Evolutionary conservation across 2,113 vertebrate species (phyloP), one percentile per base, ranked within the genome.

Genomic region (Gopherus evgoodei): DNA sequence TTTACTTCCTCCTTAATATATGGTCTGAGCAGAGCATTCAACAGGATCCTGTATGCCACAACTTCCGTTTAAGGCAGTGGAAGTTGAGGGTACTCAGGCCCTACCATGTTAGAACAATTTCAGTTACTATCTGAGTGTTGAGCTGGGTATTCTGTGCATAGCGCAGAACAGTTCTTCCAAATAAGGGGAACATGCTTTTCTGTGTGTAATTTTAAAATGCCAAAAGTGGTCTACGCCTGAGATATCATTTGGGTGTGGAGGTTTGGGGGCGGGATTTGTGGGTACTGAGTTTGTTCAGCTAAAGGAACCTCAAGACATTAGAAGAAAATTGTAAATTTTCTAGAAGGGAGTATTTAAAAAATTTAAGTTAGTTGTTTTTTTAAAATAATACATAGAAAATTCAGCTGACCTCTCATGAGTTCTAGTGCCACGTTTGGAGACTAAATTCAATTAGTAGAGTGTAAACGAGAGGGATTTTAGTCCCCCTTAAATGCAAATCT

Each of bases 271-370:
- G 59, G 83, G 81, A 38, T 47, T 83, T 84, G 44, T 94, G 56
- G 88, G 47, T 78, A 65, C 47, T 35, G 86, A 91, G 65, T 50
- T 92, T 3, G 1, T 65, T 29, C 50, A 86, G 13, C 56, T 42
- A 21, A 12, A 47, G n/a, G 53, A 96, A 85, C 53, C 11, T 75
- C 29, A 76, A 95, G 90, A 93, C 0, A 0, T 42, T 1, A 93
- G 16, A 81, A 19, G 49, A 94, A 95, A 92, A 91, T 69, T 65
- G 52, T 85, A 42, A 76, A 88, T 84, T 31, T 31, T 90, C 80
- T 72, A 54, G 86, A 83, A 79, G 92, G 82, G 93, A 81, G 52
- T 54, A 86, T 53, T 57, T 76, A 84, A 50, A 80, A 93, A 93
- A 92, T 21, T 53, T 52, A 12, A 76, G 5, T 25, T 47, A 57